Base-by-base conservation (phyloP, 2,797 vertebrate genomes). In the Melanitta fusca region DNA sequence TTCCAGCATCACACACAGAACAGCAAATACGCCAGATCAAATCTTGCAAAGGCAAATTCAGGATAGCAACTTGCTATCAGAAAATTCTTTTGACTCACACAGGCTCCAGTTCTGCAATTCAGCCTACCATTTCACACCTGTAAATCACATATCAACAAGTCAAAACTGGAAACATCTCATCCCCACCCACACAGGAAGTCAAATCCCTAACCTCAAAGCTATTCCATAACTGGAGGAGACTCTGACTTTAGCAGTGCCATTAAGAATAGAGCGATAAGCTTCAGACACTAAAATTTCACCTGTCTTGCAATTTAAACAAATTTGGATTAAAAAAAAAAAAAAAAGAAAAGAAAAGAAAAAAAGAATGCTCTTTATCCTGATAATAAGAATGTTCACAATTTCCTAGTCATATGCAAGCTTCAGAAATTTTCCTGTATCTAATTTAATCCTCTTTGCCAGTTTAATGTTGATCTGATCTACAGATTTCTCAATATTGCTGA, bases 21-120 rank as follows among this genome's bases (percentile, higher is more conserved):
- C 34, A 68, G 7, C 12, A 80, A 47, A 6, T 21, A 91, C n/a
- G 1, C 0, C 0, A 81, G 19, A 56, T 49, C 36, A 61, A 20
- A 21, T n/a, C 38, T 75, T 0, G 0, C 14, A 19, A 84, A 54
- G n/a, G 14, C 74, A 90, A 81, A 28, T 7, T 66, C 64, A 20
- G 36, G 27, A 10, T 2, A 62, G 38, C 32, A 82, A 74, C 14
- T 65, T 36, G 12, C n/a, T 79, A 30, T 14, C 74, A 53, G 39
- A 71, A 3, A 79, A 53, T n/a, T 47, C 32, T n/a, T 66, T 47
- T 0, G 0, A 57, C 53, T 57, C 12, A 57, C 9, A 51, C 34
- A 56, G 34, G 8, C 11, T 57, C 21, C 43, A 64, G 27, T 58
- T 38, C 22, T 47, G 12, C 30, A 65, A 16, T 16, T 25, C 47